These are phyloP conservation scores for Zaprionus capensis DNA, from an alignment of 1,140 invertebrate genomes.

Conservation along the genomic window DNA sequence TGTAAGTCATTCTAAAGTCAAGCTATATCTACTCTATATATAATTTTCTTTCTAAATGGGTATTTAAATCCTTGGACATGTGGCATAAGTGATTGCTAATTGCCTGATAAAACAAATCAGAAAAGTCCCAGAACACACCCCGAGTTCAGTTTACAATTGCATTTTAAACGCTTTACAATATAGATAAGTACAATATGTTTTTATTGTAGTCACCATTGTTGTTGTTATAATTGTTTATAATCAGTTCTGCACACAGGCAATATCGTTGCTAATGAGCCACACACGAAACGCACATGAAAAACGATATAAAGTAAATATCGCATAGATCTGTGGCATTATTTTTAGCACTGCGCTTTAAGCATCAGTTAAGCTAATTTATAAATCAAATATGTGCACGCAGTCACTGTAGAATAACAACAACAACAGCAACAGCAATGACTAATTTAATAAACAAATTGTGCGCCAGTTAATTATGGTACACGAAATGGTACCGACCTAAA, in stretches of 20 bases:
- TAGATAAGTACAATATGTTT: slow-evolving; percentile 21
- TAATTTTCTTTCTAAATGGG: neutral
- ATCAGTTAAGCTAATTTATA: slow-evolving; percentile 71
- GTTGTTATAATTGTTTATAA: slow-evolving; percentile 38
- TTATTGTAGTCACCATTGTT: neutral
- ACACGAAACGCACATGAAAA: slow-evolving; percentile 45
- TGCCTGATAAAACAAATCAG: slow-evolving; percentile 28
- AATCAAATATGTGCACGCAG: slow-evolving; percentile 60
- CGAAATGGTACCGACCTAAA: neutral
- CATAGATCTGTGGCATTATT: slow-evolving; percentile 45
- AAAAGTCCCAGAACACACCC: neutral
- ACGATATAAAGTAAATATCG: slow-evolving; percentile 24
- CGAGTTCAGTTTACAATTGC: slow-evolving; percentile 37
- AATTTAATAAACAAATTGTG: slow-evolving; percentile 61
- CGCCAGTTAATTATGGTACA: slow-evolving; percentile 58
- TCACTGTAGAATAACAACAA: neutral
- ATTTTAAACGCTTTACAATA: slow-evolving; percentile 44
- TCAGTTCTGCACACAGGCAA: slow-evolving; percentile 34
- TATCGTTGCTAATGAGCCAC: slow-evolving; percentile 56
- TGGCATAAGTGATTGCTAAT: slow-evolving; percentile 51
- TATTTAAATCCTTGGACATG: slow-evolving; percentile 28
- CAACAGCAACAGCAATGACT: slow-evolving; percentile 16
- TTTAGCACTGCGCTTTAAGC: slow-evolving; percentile 50
- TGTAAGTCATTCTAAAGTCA: slow-evolving; percentile 17
- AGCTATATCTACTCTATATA: neutral